Base-by-base conservation (phyloP, 2,113 vertebrate genomes). In the Trogon melanurus region DNA sequence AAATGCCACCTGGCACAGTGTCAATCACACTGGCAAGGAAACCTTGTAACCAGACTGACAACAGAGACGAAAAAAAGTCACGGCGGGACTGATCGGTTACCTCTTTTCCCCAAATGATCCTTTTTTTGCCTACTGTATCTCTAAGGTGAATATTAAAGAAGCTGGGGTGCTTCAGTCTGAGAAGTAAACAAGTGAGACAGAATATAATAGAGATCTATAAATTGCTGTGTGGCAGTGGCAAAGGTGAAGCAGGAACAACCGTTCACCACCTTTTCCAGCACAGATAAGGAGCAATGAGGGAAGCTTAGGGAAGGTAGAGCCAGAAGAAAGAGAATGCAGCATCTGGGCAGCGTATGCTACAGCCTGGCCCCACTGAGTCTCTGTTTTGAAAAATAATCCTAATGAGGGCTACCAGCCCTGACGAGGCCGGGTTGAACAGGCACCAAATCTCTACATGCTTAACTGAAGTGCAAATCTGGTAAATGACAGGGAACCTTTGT, bases 351-450 rank as follows among this genome's bases (percentile, higher is more conserved):
- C 2, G 27, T 71, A 30, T 2, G 5, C 80, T 71, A 14, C 60
- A 89, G 65, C 45, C 76, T 92, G 87, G 93, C 84, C 87, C 91
- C 84, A 48, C n/a, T 0, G 0, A 82, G 89, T 75, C 94, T 89
- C 93, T 89, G 84, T 69, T 95, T 85, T 92, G 73, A 92, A 95
- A 96, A 92, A 84, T 75, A 91, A 95, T 72, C 78, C 87, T 85
- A 61, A 82, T 0, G 1, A 82, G 45, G 80, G 72, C 51, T 79
- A 88, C 80, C 60, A 94, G 86, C 84, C 80, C 76, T 73, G 83
- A 85, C 1, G 8, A 87, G 69, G 56, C 65, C 11, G 0, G 5
- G 65, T 72, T 93, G 89, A 89, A 53, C 53, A 79, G 65, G 84
- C 70, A 86, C 80, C 84, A 85, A 92, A 89, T 75, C 86, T 89